Conservation (phyloP, 1,140 invertebrate species). For the Cherax quadricarinatus region DNA sequence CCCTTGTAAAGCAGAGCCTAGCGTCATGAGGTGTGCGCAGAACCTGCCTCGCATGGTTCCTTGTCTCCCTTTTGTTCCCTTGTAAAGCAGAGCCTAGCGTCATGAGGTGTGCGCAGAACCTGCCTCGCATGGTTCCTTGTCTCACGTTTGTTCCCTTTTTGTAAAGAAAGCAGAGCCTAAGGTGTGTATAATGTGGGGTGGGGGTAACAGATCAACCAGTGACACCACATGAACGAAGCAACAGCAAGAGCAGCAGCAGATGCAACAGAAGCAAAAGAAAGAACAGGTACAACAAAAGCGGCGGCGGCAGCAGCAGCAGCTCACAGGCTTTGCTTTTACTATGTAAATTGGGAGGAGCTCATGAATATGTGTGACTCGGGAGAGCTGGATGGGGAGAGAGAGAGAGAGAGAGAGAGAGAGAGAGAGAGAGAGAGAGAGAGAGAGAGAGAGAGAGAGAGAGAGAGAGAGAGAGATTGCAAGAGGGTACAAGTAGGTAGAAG, state of each 20-base stretch:
- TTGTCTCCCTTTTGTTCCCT: too few species aligned
- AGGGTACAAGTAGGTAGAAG: not conserved
- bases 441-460: not conserved
- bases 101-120: too few species aligned
- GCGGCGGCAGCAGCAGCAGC: too few species aligned
- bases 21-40: too few species aligned
- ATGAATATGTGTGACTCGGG: conserved; percentile 35
- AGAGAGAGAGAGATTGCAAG: not conserved
- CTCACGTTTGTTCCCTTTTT: too few species aligned
- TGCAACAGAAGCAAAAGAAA: not conserved
- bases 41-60: too few species aligned
- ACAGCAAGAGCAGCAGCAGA: not conserved
- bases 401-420: not conserved
- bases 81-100: too few species aligned
- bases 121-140: too few species aligned
- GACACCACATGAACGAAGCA: not conserved
- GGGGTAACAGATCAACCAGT: too few species aligned
- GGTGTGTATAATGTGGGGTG: too few species aligned
- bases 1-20: too few species aligned
- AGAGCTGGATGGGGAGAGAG: not conserved
- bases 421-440: not conserved
- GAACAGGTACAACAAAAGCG: not conserved
- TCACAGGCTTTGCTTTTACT: conserved; percentile 10
- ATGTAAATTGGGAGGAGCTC: conserved; percentile 38
- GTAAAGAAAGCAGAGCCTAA: too few species aligned